Percentiles rank a stretch among this genome's conserved stretches.
Evolutionary conservation across 2,888 invertebrate species (phyloP).

Genomic region (Idaea straminata): DNA sequence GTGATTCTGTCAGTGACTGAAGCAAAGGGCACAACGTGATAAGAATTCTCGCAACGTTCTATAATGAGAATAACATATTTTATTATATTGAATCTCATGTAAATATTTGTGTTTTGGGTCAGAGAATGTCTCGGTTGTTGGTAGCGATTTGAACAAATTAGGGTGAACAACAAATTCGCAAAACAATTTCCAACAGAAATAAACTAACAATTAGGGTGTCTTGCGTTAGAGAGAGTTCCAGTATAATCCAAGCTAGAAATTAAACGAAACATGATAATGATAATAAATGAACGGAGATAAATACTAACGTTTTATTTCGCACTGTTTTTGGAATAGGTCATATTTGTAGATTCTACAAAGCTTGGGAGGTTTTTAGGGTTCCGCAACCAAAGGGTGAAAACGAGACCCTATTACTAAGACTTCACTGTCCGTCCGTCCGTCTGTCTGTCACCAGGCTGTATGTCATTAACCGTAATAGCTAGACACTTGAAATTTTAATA

Average conservation of each 20-base stretch:
- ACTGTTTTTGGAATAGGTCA: no score
- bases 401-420: no score
- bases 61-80: slow-evolving; percentile 51
- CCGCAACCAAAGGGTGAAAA: no score
- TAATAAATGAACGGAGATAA: no score
- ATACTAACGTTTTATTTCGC: no score
- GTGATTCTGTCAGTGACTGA: slow-evolving; percentile 11
- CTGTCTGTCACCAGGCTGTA: no score
- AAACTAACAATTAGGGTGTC: background rate
- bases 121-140: background rate
- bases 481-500: no score
- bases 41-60: slow-evolving; percentile 54
- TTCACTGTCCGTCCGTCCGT: no score
- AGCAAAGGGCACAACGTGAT: slow-evolving; percentile 51
- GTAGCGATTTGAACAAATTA: background rate
- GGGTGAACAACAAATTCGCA: slow-evolving; percentile 1
- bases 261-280: background rate
- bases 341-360: no score
- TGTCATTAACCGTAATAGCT: no score
- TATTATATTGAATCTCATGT: slow-evolving; percentile 34
- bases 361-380: no score
- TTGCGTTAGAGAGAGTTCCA: background rate
- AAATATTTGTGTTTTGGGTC: slow-evolving; percentile 12
- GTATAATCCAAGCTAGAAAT: background rate
- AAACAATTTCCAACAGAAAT: slow-evolving; percentile 2